Percentiles rank a stretch among this genome's conserved stretches.
Conservation (phyloP, 2,888 invertebrate genomes). For the Schizaphis graminum region DNA sequence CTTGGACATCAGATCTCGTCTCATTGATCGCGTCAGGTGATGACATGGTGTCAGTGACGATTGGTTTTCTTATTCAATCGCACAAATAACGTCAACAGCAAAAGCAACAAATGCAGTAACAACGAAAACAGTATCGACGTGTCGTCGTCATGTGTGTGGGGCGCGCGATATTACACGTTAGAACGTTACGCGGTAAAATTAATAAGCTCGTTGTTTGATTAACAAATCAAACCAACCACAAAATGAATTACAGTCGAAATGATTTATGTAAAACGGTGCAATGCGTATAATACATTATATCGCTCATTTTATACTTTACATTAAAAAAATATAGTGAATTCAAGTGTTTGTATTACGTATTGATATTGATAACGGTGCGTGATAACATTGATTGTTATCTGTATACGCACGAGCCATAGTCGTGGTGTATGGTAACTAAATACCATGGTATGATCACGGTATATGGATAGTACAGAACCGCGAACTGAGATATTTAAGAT, state of each 20-base stretch:
- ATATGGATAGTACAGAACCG: not conserved
- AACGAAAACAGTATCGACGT: not conserved
- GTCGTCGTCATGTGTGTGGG: conserved; percentile 8
- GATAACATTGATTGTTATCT: not conserved
- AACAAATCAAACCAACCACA: conserved; percentile 12
- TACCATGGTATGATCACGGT: not conserved
- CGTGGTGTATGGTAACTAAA: not conserved
- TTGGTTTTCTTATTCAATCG: not conserved
- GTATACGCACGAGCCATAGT: not conserved
- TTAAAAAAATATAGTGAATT: conserved; percentile 8
- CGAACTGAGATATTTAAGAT: too few species aligned
- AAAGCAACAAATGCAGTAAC: not conserved
- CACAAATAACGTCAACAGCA: not conserved
- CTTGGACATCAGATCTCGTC: not conserved
- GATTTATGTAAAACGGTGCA: not conserved
- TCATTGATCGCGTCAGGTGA: not conserved
- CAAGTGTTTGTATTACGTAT: conserved; percentile 52
- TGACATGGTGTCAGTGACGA: not conserved
- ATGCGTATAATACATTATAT: not conserved
- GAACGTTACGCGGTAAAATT: not conserved
- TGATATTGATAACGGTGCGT: conserved; percentile 39
- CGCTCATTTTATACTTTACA: not conserved
- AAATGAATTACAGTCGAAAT: not conserved
- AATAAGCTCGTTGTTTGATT: not conserved
- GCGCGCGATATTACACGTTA: not conserved